phyloP scores from a whole-genome alignment of 2,113 vertebrate species.

The human region GRCh38 chr18:42298501-42299000 shows the following conservation, averaged over 20 bases:
- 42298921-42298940: constrained; percentile 61
- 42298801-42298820: background rate
- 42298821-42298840: background rate
- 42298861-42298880: accelerated
- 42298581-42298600: background rate
- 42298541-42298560: background rate
- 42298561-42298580: background rate
- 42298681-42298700: background rate
- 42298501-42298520: background rate
- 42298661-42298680: background rate
- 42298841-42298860: accelerated
- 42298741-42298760: background rate
- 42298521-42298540: background rate
- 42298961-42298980: background rate
- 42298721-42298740: background rate
- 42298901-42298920: constrained; percentile 76
- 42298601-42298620: background rate
- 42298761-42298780: background rate
- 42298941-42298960: constrained; percentile 79
- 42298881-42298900: accelerated
- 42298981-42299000: background rate
- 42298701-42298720: background rate
- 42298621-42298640: background rate
- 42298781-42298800: background rate
- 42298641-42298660: background rate